These are phyloP conservation scores for Globodera ellingtonae DNA, from an alignment of 1,140 invertebrate genomes.

Conservation along the genomic window DNA sequence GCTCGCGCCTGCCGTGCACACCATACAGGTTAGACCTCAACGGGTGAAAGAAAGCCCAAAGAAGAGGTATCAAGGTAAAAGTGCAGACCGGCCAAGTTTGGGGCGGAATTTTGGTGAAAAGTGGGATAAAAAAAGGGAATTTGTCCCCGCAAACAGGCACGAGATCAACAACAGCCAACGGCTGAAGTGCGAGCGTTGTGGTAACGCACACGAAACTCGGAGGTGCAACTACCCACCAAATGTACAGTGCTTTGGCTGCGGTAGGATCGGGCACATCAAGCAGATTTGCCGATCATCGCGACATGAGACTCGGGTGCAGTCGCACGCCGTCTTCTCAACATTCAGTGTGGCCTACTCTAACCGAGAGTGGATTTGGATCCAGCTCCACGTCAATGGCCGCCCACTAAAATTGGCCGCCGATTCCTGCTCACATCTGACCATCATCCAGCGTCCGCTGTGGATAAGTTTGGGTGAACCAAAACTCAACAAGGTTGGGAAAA, in stretches of 20 bases:
- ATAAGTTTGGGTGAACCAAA: neutral
- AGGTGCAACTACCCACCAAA: neutral
- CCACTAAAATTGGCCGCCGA: neutral
- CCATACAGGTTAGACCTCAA: no score
- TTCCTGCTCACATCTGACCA: neutral
- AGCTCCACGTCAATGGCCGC: neutral
- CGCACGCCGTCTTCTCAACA: neutral
- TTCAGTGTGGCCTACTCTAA: neutral
- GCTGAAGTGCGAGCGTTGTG: neutral
- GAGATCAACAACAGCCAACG: no score
- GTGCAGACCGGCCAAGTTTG: no score
- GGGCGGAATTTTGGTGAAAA: no score
- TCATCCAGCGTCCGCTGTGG: neutral
- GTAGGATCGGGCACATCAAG: neutral
- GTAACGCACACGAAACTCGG: neutral
- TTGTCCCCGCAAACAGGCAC: no score
- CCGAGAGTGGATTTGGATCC: neutral
- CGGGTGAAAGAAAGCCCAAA: no score
- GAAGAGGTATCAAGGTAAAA: no score
- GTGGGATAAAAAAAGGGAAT: no score
- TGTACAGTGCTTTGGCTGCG: neutral
- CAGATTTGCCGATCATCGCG: neutral
- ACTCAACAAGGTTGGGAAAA: neutral
- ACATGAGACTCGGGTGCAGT: neutral
- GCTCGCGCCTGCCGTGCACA: no score